Conservation (phyloP, 2,888 invertebrate species). For the Sericinus montela region DNA sequence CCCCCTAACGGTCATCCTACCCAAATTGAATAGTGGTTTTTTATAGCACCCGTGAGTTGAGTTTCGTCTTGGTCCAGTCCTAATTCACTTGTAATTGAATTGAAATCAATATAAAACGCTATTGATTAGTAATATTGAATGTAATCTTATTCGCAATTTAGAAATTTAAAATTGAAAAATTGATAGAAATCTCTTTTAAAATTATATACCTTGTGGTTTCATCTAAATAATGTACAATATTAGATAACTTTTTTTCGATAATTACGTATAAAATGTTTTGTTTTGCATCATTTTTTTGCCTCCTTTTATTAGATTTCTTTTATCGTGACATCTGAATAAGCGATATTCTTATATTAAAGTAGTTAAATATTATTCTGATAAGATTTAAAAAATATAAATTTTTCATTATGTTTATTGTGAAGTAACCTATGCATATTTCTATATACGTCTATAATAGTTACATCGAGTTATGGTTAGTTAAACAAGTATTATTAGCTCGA, state of each 20-base stretch:
- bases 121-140: slow-evolving; percentile 24
- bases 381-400: neutral
- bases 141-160: slow-evolving; percentile 24
- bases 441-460: slow-evolving; percentile 12
- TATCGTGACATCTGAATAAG: no score
- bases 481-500: slow-evolving; percentile 29
- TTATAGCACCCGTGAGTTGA: slow-evolving; percentile 48
- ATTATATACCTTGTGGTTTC: no score
- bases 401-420: slow-evolving; percentile 1
- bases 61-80: slow-evolving; percentile 49
- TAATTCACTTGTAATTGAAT: slow-evolving; percentile 61
- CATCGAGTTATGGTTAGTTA: slow-evolving; percentile 20
- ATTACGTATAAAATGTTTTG: no score
- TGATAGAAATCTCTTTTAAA: slow-evolving; percentile 5
- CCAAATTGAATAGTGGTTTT: slow-evolving; percentile 59
- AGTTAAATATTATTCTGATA: neutral
- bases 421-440: slow-evolving; percentile 2
- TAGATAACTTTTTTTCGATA: no score
- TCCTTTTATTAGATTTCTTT: no score
- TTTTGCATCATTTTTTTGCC: no score
- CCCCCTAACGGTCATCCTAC: slow-evolving; percentile 62
- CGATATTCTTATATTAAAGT: no score
- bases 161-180: slow-evolving; percentile 16
- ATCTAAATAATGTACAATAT: no score
- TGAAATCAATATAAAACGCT: slow-evolving; percentile 39